A percentile compares a stretch with the other conserved stretches of the same genome.
These are phyloP conservation scores for Tragelaphus imberbis DNA, from an alignment of 2,113 vertebrate genomes.

Conservation along the genomic window DNA sequence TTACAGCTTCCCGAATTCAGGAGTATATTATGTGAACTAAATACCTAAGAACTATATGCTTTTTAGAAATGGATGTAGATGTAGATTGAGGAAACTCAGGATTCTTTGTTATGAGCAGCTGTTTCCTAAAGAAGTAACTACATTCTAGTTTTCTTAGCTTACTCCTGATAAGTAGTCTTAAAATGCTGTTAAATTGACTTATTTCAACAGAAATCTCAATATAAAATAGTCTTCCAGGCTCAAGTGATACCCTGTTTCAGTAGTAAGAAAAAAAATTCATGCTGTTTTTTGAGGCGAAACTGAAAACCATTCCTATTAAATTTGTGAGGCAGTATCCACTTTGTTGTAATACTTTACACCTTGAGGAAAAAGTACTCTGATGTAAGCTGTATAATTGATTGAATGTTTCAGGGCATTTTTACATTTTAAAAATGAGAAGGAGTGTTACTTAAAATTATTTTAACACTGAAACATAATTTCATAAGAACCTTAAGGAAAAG, in stretches of 20 bases:
- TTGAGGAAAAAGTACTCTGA: background rate
- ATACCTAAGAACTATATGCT: background rate
- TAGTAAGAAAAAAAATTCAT: background rate
- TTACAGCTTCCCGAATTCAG: background rate
- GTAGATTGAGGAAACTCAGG: background rate
- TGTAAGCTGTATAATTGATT: background rate
- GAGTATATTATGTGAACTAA: background rate
- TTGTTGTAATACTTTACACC: background rate
- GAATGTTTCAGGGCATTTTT: background rate
- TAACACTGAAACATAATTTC: background rate
- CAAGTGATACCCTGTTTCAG: background rate
- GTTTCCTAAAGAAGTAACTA: background rate
- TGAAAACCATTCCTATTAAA: background rate
- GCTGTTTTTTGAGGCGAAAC: background rate
- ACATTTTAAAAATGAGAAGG: background rate
- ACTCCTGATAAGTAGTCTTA: background rate
- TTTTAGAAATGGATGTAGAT: background rate
- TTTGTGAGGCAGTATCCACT: background rate
- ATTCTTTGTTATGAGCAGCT: background rate
- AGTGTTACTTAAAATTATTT: background rate
- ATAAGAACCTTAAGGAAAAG: background rate
- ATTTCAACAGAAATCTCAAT: conserved; percentile 12
- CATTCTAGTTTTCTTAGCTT: background rate
- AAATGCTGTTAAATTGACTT: background rate
- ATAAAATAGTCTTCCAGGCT: background rate